A percentile compares a stretch with the other conserved stretches of the same genome.
Evolutionary conservation across 1,140 invertebrate genomes (phyloP).

Genomic region (Drosophila watanabei): DNA sequence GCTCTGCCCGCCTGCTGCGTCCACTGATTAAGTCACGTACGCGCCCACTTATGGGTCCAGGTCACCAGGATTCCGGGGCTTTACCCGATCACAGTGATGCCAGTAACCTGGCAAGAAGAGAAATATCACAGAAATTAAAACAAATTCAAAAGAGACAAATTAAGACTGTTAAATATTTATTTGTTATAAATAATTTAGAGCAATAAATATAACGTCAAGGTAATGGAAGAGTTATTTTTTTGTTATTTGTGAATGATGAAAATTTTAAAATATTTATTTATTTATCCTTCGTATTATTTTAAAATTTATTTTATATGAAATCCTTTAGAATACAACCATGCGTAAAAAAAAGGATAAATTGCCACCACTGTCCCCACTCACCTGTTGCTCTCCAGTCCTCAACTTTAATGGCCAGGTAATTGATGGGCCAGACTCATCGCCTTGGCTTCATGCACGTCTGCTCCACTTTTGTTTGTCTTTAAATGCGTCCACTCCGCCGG

Average conservation of each 20-base stretch:
- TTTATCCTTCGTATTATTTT: not conserved
- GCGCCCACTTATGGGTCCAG: slow-evolving; percentile 48
- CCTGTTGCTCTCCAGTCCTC: slow-evolving; percentile 56
- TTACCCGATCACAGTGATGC: slow-evolving; percentile 19
- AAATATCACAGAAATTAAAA: not conserved
- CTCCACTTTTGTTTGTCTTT: slow-evolving; percentile 42
- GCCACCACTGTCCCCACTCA: slow-evolving; percentile 9
- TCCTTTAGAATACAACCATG: too few relatives aligned
- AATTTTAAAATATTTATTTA: too few relatives aligned
- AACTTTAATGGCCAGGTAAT: slow-evolving; percentile 52
- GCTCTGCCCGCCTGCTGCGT: slow-evolving; percentile 46
- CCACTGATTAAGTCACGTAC: slow-evolving; percentile 76
- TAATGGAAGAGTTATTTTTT: not conserved
- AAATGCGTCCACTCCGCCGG: slow-evolving; percentile 47
- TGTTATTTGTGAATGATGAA: not conserved
- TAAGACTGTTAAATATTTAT: not conserved
- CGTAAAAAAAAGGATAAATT: not conserved
- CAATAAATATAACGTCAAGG: not conserved
- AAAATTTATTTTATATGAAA: not conserved
- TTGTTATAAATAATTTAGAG: fast-evolving
- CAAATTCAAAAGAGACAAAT: not conserved
- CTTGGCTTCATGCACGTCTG: slow-evolving; percentile 62
- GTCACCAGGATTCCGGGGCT: slow-evolving; percentile 5
- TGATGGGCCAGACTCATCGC: slow-evolving; percentile 51
- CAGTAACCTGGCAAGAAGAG: not conserved